A percentile compares a stretch with the other conserved stretches of the same genome.
These are phyloP conservation scores for Tympanoctomys barrerae DNA, from an alignment of 2,797 vertebrate genomes.

Conservation along the genomic window DNA sequence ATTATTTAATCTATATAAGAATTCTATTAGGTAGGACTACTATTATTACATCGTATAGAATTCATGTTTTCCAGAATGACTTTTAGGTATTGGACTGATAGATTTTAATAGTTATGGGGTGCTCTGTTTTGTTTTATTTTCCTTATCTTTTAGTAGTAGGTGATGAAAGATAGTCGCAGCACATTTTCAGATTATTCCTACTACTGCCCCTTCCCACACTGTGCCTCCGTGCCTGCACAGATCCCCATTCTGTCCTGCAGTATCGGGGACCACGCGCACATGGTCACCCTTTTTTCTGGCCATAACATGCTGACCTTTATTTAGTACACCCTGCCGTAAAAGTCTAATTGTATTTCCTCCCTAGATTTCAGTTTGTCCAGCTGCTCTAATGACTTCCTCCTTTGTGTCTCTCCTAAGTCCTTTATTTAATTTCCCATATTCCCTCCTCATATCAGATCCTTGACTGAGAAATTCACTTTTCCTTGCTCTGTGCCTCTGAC, in stretches of 20 bases:
- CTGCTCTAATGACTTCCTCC: slow-evolving; percentile 53
- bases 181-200: background rate
- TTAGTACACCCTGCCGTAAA: background rate
- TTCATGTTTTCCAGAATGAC: background rate
- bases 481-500: background rate
- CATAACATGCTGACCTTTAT: background rate
- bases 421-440: background rate
- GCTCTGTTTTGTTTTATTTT: background rate
- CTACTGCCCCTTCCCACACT: background rate
- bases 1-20: background rate
- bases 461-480: background rate
- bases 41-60: background rate
- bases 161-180: background rate
- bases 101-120: background rate
- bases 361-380: slow-evolving; percentile 29
- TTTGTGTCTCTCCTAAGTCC: slow-evolving; percentile 10
- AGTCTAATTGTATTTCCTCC: slow-evolving; percentile 50
- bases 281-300: background rate
- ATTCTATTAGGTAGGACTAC: background rate
- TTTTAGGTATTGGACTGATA: background rate
- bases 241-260: background rate
- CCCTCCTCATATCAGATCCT: background rate
- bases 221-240: background rate
- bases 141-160: slow-evolving; percentile 38
- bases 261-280: background rate